Evolutionary conservation across 2,888 invertebrate species (phyloP).

Genomic region (Halictus quadricinctus): DNA sequence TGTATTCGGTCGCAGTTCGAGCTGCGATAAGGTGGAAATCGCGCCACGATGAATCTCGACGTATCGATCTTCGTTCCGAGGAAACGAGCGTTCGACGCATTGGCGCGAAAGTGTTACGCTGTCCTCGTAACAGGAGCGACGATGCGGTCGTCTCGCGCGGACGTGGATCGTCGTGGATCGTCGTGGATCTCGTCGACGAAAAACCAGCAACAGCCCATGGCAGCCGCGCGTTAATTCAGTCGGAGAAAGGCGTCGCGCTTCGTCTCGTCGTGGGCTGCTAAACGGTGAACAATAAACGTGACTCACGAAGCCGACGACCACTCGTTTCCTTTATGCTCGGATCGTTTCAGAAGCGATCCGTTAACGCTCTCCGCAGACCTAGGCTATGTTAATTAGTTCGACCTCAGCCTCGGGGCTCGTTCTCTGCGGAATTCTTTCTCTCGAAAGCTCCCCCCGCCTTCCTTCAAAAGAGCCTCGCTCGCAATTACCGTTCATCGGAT

Average conservation of each 20-base stretch:
- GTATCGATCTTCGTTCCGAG: background rate
- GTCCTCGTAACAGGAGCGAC: background rate
- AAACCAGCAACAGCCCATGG: background rate
- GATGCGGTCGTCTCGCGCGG: background rate
- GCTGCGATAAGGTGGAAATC: background rate
- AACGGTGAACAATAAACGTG: conserved; percentile 63
- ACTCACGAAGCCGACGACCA: conserved; percentile 51
- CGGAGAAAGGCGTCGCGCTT: conserved; percentile 44
- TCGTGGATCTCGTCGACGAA: conserved; percentile 16
- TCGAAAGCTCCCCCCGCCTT: background rate
- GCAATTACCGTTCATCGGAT: background rate
- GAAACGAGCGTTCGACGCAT: background rate
- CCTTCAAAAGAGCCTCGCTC: background rate
- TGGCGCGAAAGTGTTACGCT: background rate
- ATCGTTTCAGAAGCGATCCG: conserved; percentile 36
- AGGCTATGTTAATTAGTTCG: conserved; percentile 28
- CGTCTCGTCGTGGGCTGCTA: conserved; percentile 38
- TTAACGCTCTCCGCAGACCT: background rate
- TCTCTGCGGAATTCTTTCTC: background rate
- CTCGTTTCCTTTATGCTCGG: conserved; percentile 34
- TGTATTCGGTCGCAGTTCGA: background rate
- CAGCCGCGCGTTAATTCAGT: conserved; percentile 35
- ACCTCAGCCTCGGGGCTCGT: conserved; percentile 1
- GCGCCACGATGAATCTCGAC: background rate
- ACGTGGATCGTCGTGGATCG: background rate